Evolutionary conservation across 2,797 vertebrate genomes (phyloP).

Genomic region (Peromyscus aztecus): DNA sequence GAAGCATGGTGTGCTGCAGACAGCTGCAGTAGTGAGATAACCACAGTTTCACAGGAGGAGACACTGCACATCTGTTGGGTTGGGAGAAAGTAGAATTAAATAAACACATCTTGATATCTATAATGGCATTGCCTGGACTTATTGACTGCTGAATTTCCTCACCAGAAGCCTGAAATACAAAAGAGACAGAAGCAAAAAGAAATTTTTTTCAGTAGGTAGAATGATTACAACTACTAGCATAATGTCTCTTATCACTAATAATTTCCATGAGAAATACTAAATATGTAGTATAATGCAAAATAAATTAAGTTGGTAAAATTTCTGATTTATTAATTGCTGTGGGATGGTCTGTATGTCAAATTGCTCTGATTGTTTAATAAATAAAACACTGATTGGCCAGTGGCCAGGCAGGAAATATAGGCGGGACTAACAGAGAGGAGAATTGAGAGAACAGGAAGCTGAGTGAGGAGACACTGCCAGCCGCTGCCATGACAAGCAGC

Average conservation of each 20-base stretch:
- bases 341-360: too few relatives aligned
- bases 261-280: neutral
- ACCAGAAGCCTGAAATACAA: neutral
- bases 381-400: too few relatives aligned
- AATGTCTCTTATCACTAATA: neutral
- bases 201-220: neutral
- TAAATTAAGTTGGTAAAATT: neutral
- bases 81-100: neutral
- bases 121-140: neutral
- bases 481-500: too few relatives aligned
- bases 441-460: too few relatives aligned
- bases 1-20: neutral
- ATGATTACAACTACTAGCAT: neutral
- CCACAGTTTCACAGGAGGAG: neutral
- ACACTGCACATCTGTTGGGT: fast-evolving
- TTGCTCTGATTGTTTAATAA: too few relatives aligned
- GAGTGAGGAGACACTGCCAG: too few relatives aligned
- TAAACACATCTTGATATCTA: neutral
- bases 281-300: neutral
- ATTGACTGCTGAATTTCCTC: neutral
- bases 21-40: neutral
- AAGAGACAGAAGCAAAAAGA: neutral
- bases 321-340: neutral
- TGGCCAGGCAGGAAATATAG: too few relatives aligned
- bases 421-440: too few relatives aligned